Base-by-base conservation (phyloP, 2,113 vertebrate species). In the Mugil cephalus region DNA sequence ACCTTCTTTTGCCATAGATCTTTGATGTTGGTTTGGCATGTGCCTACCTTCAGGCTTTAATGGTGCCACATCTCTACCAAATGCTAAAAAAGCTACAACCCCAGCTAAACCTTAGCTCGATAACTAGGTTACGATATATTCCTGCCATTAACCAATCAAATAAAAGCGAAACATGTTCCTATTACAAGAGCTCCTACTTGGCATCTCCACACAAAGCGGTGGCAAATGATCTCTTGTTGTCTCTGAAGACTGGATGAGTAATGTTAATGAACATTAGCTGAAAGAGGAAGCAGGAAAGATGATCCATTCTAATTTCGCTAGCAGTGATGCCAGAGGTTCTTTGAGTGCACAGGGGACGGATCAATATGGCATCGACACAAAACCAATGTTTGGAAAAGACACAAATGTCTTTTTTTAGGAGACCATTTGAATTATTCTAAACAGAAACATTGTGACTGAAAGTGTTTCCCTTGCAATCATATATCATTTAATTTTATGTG, bases 231-330 rank as follows among this genome's bases (percentile, higher is more conserved):
- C 19, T 53, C 6, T 38, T 1, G 4, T 42, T 46, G 13, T 63
- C 19, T 34, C 61, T 47, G 36, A 42, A 30, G 4, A 19, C 8
- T 72, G 39, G 40, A 34, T 36, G n/a, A 18, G 15, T 39, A 45
- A 39, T 39, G 15, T 8, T 36, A 53, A 45, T 64, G 3, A 45
- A 19, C 2, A 40, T 39, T 30, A 36, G 30, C 4, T 15, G 14
- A 59, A 50, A 58, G 34, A 39, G 61, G 61, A 60, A 77, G 50
- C 58, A 56, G 47, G 66, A 78, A 30, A 35, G 56, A 61, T 8
- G 35, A 74, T 54, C 47, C 8, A 52, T 64, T 30, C 21, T 43
- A 1, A 68, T 35, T 54, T 34, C 38, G 8, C 36, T 40, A 34
- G n/a, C 12, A 55, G 8, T 71, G 45, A 55, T 53, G 19, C 24